Conservation (phyloP, 2,797 vertebrate species). For the Hypotaenidia okinawae region DNA sequence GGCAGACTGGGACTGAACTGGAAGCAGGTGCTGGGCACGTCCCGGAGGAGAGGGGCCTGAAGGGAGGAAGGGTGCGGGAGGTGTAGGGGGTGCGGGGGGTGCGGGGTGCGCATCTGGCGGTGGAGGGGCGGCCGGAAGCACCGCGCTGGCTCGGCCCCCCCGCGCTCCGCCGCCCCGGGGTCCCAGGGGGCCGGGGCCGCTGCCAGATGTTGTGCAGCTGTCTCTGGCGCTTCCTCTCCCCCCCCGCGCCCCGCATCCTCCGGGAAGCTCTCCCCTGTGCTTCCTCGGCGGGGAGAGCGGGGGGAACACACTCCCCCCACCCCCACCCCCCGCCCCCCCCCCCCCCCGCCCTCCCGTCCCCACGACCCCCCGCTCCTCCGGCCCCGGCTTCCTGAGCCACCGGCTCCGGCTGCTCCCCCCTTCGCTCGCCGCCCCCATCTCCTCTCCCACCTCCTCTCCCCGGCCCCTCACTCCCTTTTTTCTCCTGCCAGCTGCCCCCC, state of each 20-base stretch:
- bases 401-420: not conserved
- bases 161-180: conserved; percentile 8
- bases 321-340: too few relatives aligned
- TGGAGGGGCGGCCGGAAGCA: conserved; percentile 47
- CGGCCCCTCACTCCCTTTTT: not conserved
- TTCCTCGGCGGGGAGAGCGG: conserved; percentile 37
- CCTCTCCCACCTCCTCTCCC: not conserved
- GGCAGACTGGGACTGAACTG: not conserved
- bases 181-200: not conserved
- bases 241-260: conserved; percentile 57
- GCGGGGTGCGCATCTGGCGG: conserved; percentile 27
- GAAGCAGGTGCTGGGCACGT: not conserved
- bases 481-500: not conserved
- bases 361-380: not conserved
- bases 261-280: conserved; percentile 66
- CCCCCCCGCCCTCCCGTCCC: too few relatives aligned
- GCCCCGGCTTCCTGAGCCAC: not conserved
- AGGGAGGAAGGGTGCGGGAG: not conserved
- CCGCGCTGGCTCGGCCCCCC: not conserved
- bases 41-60: not conserved
- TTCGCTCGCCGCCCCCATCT: not conserved
- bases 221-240: conserved; percentile 67
- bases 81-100: too few relatives aligned
- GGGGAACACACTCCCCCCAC: not conserved
- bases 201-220: conserved; percentile 81